Percentiles rank a stretch among this genome's conserved stretches.
These are phyloP conservation scores for Diplodus sargus DNA, from an alignment of 2,797 vertebrate genomes.

Conservation along the genomic window DNA sequence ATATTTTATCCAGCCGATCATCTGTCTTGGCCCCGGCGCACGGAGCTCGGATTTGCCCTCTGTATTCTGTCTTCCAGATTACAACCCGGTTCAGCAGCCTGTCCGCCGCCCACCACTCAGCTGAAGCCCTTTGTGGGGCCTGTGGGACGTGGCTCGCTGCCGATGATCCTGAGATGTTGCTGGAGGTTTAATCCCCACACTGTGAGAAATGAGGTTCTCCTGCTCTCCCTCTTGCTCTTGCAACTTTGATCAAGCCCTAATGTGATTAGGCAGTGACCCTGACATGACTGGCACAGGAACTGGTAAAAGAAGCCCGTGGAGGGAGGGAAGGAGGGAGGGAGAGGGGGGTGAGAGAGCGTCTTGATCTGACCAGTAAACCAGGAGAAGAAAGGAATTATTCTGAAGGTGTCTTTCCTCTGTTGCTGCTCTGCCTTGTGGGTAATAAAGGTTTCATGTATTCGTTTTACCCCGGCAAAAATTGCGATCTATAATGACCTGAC, in stretches of 20 bases:
- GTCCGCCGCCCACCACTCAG: slow-evolving; percentile 64
- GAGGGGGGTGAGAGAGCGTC: slow-evolving; percentile 16
- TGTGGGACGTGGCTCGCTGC: slow-evolving; percentile 61
- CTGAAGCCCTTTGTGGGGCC: slow-evolving; percentile 59
- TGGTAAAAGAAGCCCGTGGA: slow-evolving; percentile 70
- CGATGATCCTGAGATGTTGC: slow-evolving; percentile 73
- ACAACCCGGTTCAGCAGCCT: slow-evolving; percentile 70
- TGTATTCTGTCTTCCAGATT: slow-evolving; percentile 80
- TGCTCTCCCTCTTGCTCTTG: slow-evolving; percentile 73
- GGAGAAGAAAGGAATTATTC: slow-evolving; percentile 84
- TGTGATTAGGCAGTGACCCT: slow-evolving; percentile 86
- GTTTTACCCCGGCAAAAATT: slow-evolving; percentile 85
- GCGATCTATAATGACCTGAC: slow-evolving; percentile 89
- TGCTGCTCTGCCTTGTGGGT: slow-evolving; percentile 84
- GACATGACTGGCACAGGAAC: slow-evolving; percentile 81
- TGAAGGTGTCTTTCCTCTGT: slow-evolving; percentile 81
- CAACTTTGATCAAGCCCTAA: slow-evolving; percentile 85
- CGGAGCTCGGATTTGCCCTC: slow-evolving; percentile 65
- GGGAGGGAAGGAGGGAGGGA: not conserved
- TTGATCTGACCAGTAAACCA: slow-evolving; percentile 80
- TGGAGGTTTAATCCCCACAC: slow-evolving; percentile 80
- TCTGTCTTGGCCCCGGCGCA: slow-evolving; percentile 72
- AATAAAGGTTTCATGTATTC: slow-evolving; percentile 92
- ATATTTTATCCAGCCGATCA: slow-evolving; percentile 72
- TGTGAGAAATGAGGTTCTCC: slow-evolving; percentile 81